Evolutionary conservation across 2,888 invertebrate genomes (phyloP), one percentile per base, ranked within the genome.

Genomic region (Euclidia mi): DNA sequence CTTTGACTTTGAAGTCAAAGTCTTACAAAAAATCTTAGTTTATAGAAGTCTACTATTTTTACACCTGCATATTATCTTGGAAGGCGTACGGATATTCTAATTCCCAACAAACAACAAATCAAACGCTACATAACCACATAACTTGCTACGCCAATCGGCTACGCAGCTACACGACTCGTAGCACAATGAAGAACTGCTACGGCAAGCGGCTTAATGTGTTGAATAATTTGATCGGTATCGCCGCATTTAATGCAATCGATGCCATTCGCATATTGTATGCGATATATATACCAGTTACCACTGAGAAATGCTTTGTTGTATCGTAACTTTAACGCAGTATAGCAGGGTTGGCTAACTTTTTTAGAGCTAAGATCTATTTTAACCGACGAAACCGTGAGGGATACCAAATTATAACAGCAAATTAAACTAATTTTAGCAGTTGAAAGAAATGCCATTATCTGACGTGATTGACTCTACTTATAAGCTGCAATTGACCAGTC

Each of bases 191-290:
- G 20, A 25, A 25, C 4, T 25, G 20, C 3, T 25, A 25, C 20
- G 20, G 0, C 20, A 6, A 7, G 31, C 29, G 28, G 14, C 25
- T 44, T 62, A 58, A 68, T 63, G 74, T 66, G 65, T 77, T 78
- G 76, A 79, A 81, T 84, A 84, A 87, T 89, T 84, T 71, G 82
- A 86, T 85, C 32, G 72, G 66, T 66, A 63, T 74, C 14, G 75
- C 79, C 74, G 81, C 82, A 81, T 78, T 80, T 85, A 79, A 75
- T 67, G 64, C 72, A 79, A 88, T 88, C 81, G 83, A 87, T 85
- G 77, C 60, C 64, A 66, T 51, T 59, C 56, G 61, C 65, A 74
- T 75, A 76, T 78, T 73, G 76, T 71, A 35, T 12, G 25, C 34
- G 4, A 34, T 44, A 41, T 38, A 37, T 71, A 35, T 12, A 20